Evolutionary conservation across 2,888 invertebrate species (phyloP).

Genomic region (Apodemia duryi): DNA sequence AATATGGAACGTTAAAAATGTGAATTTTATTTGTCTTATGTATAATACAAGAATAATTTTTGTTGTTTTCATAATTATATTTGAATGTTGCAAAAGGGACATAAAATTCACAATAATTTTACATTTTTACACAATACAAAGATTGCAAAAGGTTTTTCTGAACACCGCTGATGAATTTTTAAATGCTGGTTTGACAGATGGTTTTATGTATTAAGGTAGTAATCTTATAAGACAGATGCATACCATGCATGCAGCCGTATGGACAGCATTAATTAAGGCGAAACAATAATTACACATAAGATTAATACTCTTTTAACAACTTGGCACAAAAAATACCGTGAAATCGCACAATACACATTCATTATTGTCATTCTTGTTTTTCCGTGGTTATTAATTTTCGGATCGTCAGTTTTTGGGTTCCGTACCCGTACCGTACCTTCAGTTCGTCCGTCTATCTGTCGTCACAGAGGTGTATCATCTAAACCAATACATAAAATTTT

Average conservation of each 20-base stretch:
- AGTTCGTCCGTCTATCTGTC: too few relatives aligned
- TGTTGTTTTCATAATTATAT: too few relatives aligned
- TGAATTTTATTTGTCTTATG: too few relatives aligned
- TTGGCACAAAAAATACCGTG: neutral
- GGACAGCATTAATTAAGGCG: constrained; percentile 8
- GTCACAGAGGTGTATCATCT: too few relatives aligned
- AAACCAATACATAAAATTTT: too few relatives aligned
- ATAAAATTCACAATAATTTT: too few relatives aligned
- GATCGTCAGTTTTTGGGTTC: too few relatives aligned
- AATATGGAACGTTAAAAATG: too few relatives aligned
- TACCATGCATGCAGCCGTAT: neutral
- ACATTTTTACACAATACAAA: neutral
- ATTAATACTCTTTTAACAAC: constrained; percentile 10
- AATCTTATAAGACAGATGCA: constrained; percentile 1
- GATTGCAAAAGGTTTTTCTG: neutral
- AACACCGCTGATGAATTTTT: neutral
- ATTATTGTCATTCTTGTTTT: neutral
- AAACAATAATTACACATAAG: constrained; percentile 6
- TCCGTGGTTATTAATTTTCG: too few relatives aligned
- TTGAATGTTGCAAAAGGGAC: too few relatives aligned
- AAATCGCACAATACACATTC: constrained; percentile 2
- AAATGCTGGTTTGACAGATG: neutral
- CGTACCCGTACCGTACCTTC: too few relatives aligned
- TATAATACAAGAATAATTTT: too few relatives aligned
- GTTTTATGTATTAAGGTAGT: neutral